These are phyloP conservation scores for Latrodectus elegans DNA, from an alignment of 2,888 invertebrate species.

Conservation along the genomic window DNA sequence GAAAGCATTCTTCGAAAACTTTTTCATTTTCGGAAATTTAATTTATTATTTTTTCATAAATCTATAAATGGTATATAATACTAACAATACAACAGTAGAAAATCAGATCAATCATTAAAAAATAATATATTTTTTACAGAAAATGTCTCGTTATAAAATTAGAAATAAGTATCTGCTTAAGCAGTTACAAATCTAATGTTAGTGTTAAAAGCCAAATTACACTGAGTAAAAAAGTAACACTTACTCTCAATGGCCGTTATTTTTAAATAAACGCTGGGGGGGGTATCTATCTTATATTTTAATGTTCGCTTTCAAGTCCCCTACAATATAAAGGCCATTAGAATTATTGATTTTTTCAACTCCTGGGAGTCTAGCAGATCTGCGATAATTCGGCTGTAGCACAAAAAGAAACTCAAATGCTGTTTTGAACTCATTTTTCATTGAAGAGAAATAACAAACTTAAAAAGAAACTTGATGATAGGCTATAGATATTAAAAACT, in stretches of 20 bases:
- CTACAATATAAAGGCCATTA: constrained; percentile 64
- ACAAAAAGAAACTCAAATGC: no score
- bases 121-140: constrained; percentile 15
- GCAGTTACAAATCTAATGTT: constrained; percentile 64
- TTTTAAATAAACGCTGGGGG: constrained; percentile 60
- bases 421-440: no score
- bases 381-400: no score
- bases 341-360: constrained; percentile 57
- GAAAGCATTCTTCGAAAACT: no score
- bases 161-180: constrained; percentile 23
- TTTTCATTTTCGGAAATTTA: no score
- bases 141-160: no score
- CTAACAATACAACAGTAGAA: neutral
- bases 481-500: no score
- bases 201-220: constrained; percentile 41
- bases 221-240: constrained; percentile 46
- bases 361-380: no score
- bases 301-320: constrained; percentile 53
- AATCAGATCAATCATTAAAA: constrained; percentile 17
- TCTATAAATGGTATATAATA: no score
- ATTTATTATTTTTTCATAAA: no score
- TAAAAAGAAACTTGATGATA: no score
- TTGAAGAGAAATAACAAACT: no score
- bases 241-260: constrained; percentile 51
- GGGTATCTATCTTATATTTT: constrained; percentile 56